Percentiles rank a stretch among this genome's conserved stretches.
Evolutionary conservation across 2,797 vertebrate species (phyloP).

Genomic region (Sebastes trivittatus): DNA sequence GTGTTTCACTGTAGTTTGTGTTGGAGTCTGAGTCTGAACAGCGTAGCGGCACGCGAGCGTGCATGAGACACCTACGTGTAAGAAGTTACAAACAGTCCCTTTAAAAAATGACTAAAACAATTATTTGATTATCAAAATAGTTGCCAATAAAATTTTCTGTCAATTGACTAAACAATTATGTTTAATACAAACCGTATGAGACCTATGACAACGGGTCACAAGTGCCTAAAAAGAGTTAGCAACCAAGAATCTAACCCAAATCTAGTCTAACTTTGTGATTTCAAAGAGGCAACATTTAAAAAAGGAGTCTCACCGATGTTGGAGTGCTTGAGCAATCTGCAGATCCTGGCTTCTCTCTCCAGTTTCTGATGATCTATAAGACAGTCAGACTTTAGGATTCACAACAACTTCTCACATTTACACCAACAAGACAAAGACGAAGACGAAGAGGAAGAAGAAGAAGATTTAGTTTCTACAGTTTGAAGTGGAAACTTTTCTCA

Average conservation of each 20-base stretch:
- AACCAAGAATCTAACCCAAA: neutral
- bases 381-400: constrained; percentile 9
- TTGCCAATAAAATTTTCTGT: neutral
- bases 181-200: neutral
- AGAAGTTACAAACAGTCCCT: no score
- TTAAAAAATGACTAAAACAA: no score
- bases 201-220: neutral
- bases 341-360: constrained; percentile 96
- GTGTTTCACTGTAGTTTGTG: no score
- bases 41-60: no score
- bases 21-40: no score
- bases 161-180: neutral
- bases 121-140: no score
- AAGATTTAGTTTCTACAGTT: neutral
- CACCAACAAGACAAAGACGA: neutral
- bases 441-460: neutral
- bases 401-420: neutral
- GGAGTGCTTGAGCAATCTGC: constrained; percentile 89
- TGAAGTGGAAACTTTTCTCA: neutral
- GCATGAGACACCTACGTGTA: no score
- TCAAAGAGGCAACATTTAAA: neutral
- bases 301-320: constrained; percentile 79
- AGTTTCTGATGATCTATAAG: constrained; percentile 95
- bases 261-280: neutral
- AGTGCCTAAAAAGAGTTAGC: neutral